These are phyloP conservation scores for Rhabdophis nuchalis DNA, from an alignment of 2,797 vertebrate genomes.

Conservation along the genomic window DNA sequence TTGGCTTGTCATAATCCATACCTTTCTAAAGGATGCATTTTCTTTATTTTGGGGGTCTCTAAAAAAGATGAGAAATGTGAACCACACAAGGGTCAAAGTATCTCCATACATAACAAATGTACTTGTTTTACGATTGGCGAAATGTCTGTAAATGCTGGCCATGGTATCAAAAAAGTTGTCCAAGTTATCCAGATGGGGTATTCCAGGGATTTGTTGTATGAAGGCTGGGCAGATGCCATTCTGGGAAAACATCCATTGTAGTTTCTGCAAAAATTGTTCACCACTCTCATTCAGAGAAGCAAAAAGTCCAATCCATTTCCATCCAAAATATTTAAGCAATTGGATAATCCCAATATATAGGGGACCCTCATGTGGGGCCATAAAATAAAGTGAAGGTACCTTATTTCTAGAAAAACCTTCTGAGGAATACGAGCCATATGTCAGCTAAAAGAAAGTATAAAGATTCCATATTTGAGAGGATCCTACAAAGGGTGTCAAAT, in stretches of 20 bases:
- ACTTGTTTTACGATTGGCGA: not conserved
- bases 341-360: not conserved
- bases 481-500: no score
- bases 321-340: not conserved
- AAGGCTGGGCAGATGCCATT: not conserved
- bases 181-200: not conserved
- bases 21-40: not conserved
- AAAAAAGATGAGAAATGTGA: not conserved
- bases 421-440: not conserved
- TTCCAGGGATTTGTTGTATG: not conserved
- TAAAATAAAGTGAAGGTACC: not conserved
- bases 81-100: not conserved
- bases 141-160: not conserved
- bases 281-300: not conserved
- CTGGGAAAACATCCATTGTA: not conserved
- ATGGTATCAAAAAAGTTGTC: not conserved
- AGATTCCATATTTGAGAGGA: no score
- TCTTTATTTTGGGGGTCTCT: not conserved
- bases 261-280: not conserved
- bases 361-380: not conserved
- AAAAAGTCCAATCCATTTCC: not conserved
- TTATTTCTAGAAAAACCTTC: not conserved
- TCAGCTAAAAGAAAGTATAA: not conserved
- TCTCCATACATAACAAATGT: not conserved
- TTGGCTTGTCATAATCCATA: conserved; percentile 2